Percentiles rank a stretch among this genome's conserved stretches.
These are phyloP conservation scores for Thunnus maccoyii DNA, from an alignment of 2,113 vertebrate species.

Conservation along the genomic window DNA sequence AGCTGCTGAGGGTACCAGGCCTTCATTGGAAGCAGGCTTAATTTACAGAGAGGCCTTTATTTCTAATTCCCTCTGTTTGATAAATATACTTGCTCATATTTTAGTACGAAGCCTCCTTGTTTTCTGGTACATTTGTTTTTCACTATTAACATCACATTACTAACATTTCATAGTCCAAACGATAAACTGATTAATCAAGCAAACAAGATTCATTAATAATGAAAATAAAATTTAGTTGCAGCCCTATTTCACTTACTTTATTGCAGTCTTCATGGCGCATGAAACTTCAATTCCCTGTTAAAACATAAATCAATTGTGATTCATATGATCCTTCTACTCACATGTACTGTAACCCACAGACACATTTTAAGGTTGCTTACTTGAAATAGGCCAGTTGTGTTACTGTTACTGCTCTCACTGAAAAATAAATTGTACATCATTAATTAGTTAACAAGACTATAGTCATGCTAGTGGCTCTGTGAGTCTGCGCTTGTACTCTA, in stretches of 20 bases:
- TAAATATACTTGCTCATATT: no score
- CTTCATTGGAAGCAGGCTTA: no score
- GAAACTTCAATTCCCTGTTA: constrained; percentile 63
- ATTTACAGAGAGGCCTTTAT: no score
- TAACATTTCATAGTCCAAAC: no score
- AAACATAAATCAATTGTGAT: constrained; percentile 1
- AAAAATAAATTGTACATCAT: constrained; percentile 8
- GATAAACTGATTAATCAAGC: no score
- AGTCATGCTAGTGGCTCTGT: no score
- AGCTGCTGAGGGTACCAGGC: no score
- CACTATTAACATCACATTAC: no score
- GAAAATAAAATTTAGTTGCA: neutral
- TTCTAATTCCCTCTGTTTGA: no score
- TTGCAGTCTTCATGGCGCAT: constrained; percentile 43
- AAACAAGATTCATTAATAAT: neutral
- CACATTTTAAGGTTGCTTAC: constrained; percentile 51
- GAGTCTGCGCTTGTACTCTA: no score
- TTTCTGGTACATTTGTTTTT: no score
- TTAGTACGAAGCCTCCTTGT: no score
- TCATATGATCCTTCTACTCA: neutral
- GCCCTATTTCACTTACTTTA: constrained; percentile 61
- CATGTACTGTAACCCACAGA: neutral
- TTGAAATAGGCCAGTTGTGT: constrained; percentile 30
- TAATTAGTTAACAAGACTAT: neutral
- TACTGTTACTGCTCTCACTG: neutral